These are phyloP conservation scores for Synergus laeviventris DNA, from an alignment of 2,888 invertebrate species.

Conservation along the genomic window DNA sequence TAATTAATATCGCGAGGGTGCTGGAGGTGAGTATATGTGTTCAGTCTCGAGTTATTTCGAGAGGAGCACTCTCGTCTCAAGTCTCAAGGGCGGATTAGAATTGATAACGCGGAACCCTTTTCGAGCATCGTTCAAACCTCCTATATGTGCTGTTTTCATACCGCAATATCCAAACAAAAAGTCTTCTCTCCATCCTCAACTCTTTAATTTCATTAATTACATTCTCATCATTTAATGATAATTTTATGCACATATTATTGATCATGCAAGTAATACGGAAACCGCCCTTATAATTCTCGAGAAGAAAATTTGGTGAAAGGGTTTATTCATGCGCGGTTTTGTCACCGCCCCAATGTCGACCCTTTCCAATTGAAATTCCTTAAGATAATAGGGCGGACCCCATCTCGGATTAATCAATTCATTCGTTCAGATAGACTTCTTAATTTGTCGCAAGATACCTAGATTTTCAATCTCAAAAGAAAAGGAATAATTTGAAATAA, in stretches of 20 bases:
- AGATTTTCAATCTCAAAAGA: background rate
- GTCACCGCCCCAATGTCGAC: constrained; percentile 40
- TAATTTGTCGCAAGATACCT: background rate
- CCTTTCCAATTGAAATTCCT: constrained; percentile 11
- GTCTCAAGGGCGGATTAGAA: constrained; percentile 35
- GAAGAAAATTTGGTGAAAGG: constrained; percentile 13
- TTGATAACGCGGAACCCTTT: constrained; percentile 34
- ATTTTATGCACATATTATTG: background rate
- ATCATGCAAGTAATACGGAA: background rate
- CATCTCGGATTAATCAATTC: constrained; percentile 18
- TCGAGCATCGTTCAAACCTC: constrained; percentile 16
- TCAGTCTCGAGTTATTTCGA: constrained; percentile 61
- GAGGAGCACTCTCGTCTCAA: constrained; percentile 47
- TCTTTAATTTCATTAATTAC: constrained; percentile 12
- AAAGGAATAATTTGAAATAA: background rate
- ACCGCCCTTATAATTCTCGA: constrained; percentile 49
- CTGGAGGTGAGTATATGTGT: constrained; percentile 47
- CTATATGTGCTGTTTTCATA: constrained; percentile 19
- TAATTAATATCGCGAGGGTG: constrained; percentile 69
- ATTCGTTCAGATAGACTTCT: background rate
- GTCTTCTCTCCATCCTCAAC: background rate
- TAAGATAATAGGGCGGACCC: constrained; percentile 20
- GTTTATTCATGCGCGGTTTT: constrained; percentile 54
- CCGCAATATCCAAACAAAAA: constrained; percentile 27
- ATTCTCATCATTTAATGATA: background rate